Percentiles rank a stretch among this genome's conserved stretches.
These are phyloP conservation scores for Hyphantria cunea DNA, from an alignment of 1,140 invertebrate species.

Conservation along the genomic window DNA sequence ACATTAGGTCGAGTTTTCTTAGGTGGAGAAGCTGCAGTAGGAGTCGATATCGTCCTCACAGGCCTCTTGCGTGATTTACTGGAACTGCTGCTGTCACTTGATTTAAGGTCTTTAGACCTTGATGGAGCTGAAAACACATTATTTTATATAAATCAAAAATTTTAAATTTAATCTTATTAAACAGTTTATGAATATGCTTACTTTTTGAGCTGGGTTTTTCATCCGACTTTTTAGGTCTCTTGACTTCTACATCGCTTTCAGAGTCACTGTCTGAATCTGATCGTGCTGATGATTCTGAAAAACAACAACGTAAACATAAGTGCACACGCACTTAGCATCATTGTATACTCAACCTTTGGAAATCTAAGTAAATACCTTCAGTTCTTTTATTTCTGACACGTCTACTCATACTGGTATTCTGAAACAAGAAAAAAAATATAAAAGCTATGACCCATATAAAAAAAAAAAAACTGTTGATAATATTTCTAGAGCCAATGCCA, in stretches of 20 bases:
- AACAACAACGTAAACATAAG: neutral
- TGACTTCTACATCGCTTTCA: slow-evolving; percentile 81
- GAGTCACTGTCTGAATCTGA: slow-evolving; percentile 84
- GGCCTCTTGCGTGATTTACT: slow-evolving; percentile 71
- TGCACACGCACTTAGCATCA: neutral
- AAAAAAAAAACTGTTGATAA: no score
- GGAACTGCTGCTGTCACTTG: slow-evolving; percentile 66
- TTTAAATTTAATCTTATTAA: neutral
- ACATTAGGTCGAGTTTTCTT: slow-evolving; percentile 56
- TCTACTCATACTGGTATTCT: slow-evolving; percentile 83
- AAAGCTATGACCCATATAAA: no score
- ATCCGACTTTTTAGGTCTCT: slow-evolving; percentile 65
- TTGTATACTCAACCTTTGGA: neutral
- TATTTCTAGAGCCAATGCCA: no score
- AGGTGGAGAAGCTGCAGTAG: slow-evolving; percentile 49
- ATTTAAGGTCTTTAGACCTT: slow-evolving; percentile 65
- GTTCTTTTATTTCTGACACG: slow-evolving; percentile 83
- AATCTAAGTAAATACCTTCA: slow-evolving; percentile 83
- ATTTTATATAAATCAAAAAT: neutral
- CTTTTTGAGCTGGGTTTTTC: slow-evolving; percentile 67
- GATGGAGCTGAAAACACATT: slow-evolving; percentile 47
- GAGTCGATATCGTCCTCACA: slow-evolving; percentile 55
- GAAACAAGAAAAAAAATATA: slow-evolving; percentile 43
- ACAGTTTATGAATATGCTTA: slow-evolving; percentile 42
- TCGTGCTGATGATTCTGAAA: slow-evolving; percentile 82